These are phyloP conservation scores for Hirudinaria manillensis DNA, from an alignment of 2,888 invertebrate species.

Conservation along the genomic window DNA sequence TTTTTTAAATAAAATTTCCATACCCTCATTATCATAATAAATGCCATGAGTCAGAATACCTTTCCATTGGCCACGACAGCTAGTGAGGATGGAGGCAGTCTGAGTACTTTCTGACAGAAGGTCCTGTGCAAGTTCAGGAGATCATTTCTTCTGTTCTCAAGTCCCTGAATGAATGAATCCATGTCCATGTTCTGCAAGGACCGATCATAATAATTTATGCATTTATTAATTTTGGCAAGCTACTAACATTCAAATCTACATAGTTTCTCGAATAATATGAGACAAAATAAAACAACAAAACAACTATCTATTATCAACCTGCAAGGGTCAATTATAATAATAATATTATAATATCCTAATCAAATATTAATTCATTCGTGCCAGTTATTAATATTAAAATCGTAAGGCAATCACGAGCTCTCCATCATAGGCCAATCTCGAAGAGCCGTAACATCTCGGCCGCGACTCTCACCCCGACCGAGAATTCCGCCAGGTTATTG, in stretches of 20 bases:
- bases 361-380: no score
- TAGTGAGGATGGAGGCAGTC: slow-evolving; percentile 64
- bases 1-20: no score
- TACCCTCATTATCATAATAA: not conserved
- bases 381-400: no score
- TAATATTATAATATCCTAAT: no score
- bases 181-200: slow-evolving; percentile 55
- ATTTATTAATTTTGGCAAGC: not conserved
- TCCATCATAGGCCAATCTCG: no score
- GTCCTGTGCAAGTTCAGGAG: slow-evolving; percentile 58
- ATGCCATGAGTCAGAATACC: slow-evolving; percentile 52
- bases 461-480: slow-evolving; percentile 55
- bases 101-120: slow-evolving; percentile 68
- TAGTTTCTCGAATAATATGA: no score
- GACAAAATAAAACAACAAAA: no score
- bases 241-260: no score
- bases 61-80: slow-evolving; percentile 81
- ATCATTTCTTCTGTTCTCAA: slow-evolving; percentile 37
- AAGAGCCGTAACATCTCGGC: no score
- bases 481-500: slow-evolving; percentile 48
- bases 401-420: no score
- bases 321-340: no score
- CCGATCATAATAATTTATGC: not conserved
- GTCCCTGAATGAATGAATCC: slow-evolving; percentile 41
- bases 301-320: no score